Conservation (phyloP, 2,113 vertebrate genomes). For the Oreochromis tanganicae region DNA sequence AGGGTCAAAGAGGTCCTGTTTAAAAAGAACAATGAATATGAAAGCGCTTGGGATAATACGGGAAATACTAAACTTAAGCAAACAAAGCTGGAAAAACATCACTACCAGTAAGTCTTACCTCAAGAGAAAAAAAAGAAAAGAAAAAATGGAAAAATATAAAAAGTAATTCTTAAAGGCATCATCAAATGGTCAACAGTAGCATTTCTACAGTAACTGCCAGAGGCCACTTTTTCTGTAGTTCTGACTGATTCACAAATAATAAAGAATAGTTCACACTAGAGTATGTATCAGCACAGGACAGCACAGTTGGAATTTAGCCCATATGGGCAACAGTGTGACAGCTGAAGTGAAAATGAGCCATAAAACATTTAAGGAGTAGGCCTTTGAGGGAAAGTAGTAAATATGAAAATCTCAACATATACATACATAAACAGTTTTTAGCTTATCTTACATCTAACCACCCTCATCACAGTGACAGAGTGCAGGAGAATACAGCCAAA, state of each 20-base stretch:
- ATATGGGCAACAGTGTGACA: not conserved
- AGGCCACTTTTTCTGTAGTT: not conserved
- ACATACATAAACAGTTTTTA: not conserved
- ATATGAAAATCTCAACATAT: not conserved
- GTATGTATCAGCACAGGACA: not conserved
- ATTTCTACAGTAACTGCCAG: not conserved
- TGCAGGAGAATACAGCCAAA: not conserved
- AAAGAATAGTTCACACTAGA: not conserved
- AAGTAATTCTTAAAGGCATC: slow-evolving; percentile 14
- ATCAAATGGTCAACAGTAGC: not conserved
- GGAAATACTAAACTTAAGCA: slow-evolving; percentile 51
- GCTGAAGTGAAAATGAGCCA: not conserved
- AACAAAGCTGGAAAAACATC: slow-evolving; percentile 66
- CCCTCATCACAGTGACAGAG: not conserved
- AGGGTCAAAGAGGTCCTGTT: slow-evolving; percentile 5
- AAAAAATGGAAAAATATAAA: not conserved
- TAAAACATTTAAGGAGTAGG: not conserved
- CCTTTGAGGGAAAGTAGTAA: not conserved
- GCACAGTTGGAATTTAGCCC: not conserved
- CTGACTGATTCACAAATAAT: not conserved
- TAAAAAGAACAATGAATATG: slow-evolving; percentile 48
- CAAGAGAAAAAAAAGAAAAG: slow-evolving; percentile 2
- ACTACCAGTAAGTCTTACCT: slow-evolving; percentile 58
- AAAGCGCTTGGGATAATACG: slow-evolving; percentile 9
- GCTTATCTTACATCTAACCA: not conserved